A percentile compares a stretch with the other conserved stretches of the same genome.
Conservation (phyloP, 2,113 vertebrate species). For the Mesoclemmys tuberculata region DNA sequence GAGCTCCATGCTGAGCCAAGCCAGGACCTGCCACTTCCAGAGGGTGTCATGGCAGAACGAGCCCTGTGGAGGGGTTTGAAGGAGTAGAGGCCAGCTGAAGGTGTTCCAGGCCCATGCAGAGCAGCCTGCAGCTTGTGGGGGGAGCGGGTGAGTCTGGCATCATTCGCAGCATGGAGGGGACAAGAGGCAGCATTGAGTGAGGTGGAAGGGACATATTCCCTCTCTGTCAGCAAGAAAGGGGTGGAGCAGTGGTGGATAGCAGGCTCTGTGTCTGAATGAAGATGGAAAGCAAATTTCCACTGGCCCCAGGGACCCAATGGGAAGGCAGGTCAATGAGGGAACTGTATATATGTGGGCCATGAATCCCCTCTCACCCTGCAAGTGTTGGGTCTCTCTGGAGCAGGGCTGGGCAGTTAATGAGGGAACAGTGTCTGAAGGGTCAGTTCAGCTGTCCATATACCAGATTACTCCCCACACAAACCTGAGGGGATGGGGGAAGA, state of each 20-base stretch:
- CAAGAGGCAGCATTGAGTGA: background rate
- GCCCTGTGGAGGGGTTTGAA: background rate
- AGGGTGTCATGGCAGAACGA: background rate
- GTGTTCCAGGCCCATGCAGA: background rate
- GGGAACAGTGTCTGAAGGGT: background rate
- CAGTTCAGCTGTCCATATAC: background rate
- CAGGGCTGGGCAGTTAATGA: background rate
- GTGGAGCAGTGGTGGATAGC: background rate
- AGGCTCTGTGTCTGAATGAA: background rate
- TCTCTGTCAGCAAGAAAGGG: background rate
- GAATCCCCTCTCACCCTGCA: background rate
- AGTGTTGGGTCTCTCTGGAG: background rate
- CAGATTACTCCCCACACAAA: background rate
- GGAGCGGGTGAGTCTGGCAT: background rate
- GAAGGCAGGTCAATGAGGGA: background rate
- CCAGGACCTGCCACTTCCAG: background rate
- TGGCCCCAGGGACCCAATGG: background rate
- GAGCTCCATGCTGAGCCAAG: background rate
- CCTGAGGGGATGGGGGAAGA: no score
- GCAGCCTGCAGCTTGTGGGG: background rate
- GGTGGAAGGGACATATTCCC: background rate
- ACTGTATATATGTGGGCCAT: no score
- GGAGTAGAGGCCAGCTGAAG: background rate
- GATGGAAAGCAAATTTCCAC: background rate
- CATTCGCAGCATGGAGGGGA: background rate